Base-by-base conservation (phyloP, 35 echinoderm and acorn worm genomes). In the Stichopus chloronotus region DNA sequence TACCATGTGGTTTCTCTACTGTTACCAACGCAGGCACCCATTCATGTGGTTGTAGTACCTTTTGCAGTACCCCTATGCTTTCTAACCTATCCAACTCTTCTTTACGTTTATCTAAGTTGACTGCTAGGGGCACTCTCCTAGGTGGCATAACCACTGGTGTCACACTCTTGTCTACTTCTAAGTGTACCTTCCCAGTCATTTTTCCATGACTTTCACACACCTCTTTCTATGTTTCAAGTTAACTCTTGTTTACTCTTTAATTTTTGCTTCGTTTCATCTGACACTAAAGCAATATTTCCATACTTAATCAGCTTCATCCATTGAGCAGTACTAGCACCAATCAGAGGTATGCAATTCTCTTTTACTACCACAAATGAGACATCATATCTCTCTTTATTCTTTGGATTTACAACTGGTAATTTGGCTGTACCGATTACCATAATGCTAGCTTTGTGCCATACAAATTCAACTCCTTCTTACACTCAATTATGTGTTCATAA, bases 1-100 rank as follows among this genome's bases (percentile, higher is more conserved):
- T 93, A 4, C 94, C 94, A 86, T 83, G 86, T 57, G 92, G 59
- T 23, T 96, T 94, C 61, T 86, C 9, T 22, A 91, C 86, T n/a
- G 23, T 65, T 57, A 91, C 68, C 20, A 96, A 52, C 8, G 55
- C 53, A 19, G 72, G 72, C 59, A 96, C 95, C 95, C 92, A 96
- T 16, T 93, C 61, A 55, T 87, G 89, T 5, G 95, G 95, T 91
- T 96, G 86, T 87, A 76, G 12, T 16, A 72, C 57, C 87, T 25
- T 63, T 74, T 71, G 9, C 9, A 90, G 30, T 11, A 30, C 21
- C 9, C 63, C 63, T 19, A 13, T 71, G 19, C 23, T 82, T 55
- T 81, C 90, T 20, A 92, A 61, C 52, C 90, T 79, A 81, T 92
- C 78, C 53, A 92, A 82, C 74, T 92, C 78, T 92, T 58, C 55